Base-by-base conservation (phyloP, 2,888 invertebrate genomes). In the Tigriopus californicus region DNA sequence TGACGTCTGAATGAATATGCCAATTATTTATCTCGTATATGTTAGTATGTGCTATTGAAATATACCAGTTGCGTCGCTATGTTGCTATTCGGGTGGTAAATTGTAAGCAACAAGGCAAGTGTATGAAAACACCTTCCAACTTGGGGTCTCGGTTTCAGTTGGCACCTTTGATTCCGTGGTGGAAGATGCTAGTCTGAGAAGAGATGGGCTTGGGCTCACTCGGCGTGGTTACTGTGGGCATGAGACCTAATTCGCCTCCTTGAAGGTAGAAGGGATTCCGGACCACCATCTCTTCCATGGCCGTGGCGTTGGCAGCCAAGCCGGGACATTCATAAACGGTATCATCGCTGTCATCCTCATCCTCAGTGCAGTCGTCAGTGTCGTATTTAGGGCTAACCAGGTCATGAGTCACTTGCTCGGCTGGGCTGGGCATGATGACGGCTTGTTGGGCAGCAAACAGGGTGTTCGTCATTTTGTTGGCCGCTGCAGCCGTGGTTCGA, bases 261-360 rank as follows among this genome's bases (percentile, higher is more conserved):
- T 56, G 25, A 1, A 56, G 44, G 44, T 25, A 56, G 22, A 56
- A 56, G 5, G 56, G 56, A 46, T 56, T 56, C 15, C 44, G 12
- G 44, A 56, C 56, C 25, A 44, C 56, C 56, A 56, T 46, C 8
- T 20, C 56, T 20, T 18, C 13, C 12, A 18, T 22, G 5, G n/a
- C 18, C 3, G 46, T 44, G 41, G 42, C 15, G 8, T 24, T 4
- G 5, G 52, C 11, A 5, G 56, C 56, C 46, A 56, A 46, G n/a
- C 56, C 56, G 10, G 42, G 56, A 22, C 56, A 56, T 25, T 56
- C 56, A n/a, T 56, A 56, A 3, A 56, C 56, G 20, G 56, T 56
- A 22, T 56, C 56, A n/a, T 56, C 56, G 24, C 56, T 56, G 24
- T 56, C 56, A 20, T 56, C 56, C 22, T 56, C 56, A 20, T 24